Conservation (phyloP, 2,113 vertebrate genomes). For the Geococcyx californianus region DNA sequence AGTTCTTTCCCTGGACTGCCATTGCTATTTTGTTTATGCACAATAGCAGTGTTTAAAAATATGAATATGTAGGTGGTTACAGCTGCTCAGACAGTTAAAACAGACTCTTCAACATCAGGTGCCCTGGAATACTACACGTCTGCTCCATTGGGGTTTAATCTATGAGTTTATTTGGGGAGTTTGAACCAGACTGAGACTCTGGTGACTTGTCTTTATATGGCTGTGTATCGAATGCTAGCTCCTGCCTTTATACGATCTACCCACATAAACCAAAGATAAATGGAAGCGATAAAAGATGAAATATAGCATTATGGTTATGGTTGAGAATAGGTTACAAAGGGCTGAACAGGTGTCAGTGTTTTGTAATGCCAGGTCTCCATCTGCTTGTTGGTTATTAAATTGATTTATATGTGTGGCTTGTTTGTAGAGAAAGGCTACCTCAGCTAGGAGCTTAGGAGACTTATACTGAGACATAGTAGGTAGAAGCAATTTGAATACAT, state of each 20-base stretch:
- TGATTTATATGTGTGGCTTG: not conserved
- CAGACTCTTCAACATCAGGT: not conserved
- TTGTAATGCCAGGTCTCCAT: not conserved
- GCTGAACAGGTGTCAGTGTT: not conserved
- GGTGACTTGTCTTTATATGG: not conserved
- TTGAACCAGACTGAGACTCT: not conserved
- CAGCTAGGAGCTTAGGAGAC: not conserved
- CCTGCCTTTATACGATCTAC: not conserved
- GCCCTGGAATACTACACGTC: accelerated
- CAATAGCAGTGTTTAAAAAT: not conserved
- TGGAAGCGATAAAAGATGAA: not conserved
- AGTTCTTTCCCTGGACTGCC: not conserved
- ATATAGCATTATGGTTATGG: not conserved
- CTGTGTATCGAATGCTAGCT: not conserved
- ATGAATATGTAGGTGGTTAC: not conserved
- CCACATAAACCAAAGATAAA: not conserved
- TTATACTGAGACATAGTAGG: not conserved
- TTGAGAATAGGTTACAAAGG: not conserved
- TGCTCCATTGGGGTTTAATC: not conserved
- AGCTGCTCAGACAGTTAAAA: not conserved
- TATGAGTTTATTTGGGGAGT: not conserved
- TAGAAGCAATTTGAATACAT: not conserved
- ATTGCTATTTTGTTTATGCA: not conserved
- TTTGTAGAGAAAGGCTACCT: not conserved
- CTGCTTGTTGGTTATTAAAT: not conserved